Percentiles rank a stretch among this genome's conserved stretches.
phyloP scores from a whole-genome alignment of 2,797 vertebrate genomes.

The Merluccius polli region DNA sequence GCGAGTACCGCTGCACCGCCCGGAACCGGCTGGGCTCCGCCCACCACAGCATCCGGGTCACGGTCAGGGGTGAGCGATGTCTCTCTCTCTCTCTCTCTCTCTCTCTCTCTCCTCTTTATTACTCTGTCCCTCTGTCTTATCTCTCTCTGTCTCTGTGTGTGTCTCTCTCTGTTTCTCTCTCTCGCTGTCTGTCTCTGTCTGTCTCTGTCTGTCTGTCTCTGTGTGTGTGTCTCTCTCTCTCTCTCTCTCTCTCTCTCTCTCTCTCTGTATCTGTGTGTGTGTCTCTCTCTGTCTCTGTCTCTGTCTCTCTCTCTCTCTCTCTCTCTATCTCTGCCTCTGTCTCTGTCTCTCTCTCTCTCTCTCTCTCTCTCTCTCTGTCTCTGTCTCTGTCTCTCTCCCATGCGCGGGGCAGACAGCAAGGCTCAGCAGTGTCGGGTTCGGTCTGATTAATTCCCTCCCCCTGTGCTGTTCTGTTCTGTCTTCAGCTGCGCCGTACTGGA shows the following conservation, averaged over 20 bases:
- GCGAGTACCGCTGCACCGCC: slow-evolving; percentile 90
- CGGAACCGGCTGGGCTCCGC: slow-evolving; percentile 76
- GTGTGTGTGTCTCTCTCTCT: no score
- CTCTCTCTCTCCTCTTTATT: no score
- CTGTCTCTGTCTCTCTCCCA: slow-evolving; percentile 50
- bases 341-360: slow-evolving; percentile 16
- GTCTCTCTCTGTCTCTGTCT: not conserved
- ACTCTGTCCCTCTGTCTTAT: no score
- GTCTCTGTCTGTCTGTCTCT: no score
- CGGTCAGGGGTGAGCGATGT: slow-evolving; percentile 83
- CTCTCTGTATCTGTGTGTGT: no score
- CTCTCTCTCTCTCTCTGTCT: not conserved
- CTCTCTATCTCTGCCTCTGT: not conserved
- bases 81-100: no score
- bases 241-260: no score
- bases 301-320: slow-evolving; percentile 13
- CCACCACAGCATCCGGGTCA: slow-evolving; percentile 84
- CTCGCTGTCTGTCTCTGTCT: no score
- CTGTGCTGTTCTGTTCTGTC: slow-evolving; percentile 31
- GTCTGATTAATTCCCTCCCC: slow-evolving; percentile 43
- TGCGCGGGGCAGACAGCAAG: slow-evolving; percentile 33
- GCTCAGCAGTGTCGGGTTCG: slow-evolving; percentile 18
- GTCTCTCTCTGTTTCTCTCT: not conserved
- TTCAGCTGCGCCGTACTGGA: slow-evolving; percentile 95
- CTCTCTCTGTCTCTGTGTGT: not conserved